Base-by-base conservation (phyloP, 1,140 invertebrate genomes). In the Nomia melanderi region DNA sequence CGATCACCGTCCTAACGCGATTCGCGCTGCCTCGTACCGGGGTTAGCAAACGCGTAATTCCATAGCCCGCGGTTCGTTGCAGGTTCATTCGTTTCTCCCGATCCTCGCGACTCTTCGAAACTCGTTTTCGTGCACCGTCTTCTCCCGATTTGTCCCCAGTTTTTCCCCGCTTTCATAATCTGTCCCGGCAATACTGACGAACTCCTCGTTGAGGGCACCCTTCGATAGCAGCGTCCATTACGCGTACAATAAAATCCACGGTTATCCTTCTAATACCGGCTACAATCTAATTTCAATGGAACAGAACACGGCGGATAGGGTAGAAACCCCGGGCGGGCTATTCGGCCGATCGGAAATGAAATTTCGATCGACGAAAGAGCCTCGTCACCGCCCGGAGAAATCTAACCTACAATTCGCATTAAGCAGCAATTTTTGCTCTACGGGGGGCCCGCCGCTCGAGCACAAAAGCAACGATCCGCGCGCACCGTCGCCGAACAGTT, bases 321-420 rank as follows among this genome's bases (percentile, higher is more conserved):
- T 54, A 17, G 66, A 44, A 65, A 77, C 76, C 63, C 69, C 79
- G 76, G 75, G 70, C 78, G 71, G 83, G 65, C 85, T 85, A 90
- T 89, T 89, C 86, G 80, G 78, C 73, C 63, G 78, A 87, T 87
- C 82, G 88, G 88, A 86, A 89, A 89, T 90, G 87, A 87, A 88
- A 90, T 86, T 90, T 90, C 90, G 86, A 90, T 90, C 85, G 86
- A 73, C 86, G 85, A 85, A 78, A 85, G 83, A 70, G 81, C 75
- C 79, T 83, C 86, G 88, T 89, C 87, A 82, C 81, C 83, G 86
- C 76, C 85, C 82, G 70, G 75, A 84, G 87, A 87, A 90, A 90
- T 85, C 86, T 87, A 89, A 81, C 89, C 87, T 87, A 59, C 86
- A 87, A 90, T 90, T 90, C 84, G 81, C 71, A 77, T 65, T 82